phyloP scores from a whole-genome alignment of 1,140 invertebrate genomes.

The Aplysia californica region DNA sequence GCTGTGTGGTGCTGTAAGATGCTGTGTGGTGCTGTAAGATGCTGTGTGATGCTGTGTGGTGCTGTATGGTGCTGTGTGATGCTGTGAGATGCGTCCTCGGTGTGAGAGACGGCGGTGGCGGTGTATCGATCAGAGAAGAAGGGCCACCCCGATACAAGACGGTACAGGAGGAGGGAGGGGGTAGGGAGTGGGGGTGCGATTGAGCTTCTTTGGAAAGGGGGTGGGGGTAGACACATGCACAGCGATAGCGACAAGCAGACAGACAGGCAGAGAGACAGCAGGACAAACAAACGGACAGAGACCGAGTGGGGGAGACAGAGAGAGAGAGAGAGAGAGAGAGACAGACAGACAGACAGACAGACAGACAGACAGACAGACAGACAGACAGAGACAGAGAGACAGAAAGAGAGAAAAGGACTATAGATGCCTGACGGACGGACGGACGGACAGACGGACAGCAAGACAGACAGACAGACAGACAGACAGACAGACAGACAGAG shows the following conservation, averaged over 20 bases:
- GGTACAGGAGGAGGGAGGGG: neutral
- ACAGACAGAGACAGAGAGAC: neutral
- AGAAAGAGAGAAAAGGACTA: neutral
- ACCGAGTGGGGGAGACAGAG: neutral
- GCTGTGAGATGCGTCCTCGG: neutral
- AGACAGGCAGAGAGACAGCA: neutral
- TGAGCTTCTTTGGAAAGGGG: neutral
- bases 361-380: slow-evolving; percentile 17
- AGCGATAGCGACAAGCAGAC: neutral
- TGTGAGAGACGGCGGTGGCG: neutral
- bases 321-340: neutral
- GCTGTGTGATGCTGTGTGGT: neutral
- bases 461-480: too few species aligned
- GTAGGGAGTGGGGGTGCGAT: neutral
- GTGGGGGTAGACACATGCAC: neutral
- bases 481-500: too few species aligned
- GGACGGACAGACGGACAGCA: too few species aligned
- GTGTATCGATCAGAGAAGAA: neutral
- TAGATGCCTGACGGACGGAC: too few species aligned
- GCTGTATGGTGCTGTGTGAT: neutral
- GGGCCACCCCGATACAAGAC: neutral
- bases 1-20: too few species aligned
- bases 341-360: slow-evolving; percentile 3
- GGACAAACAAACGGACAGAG: neutral
- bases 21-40: neutral